Evolutionary conservation across 2,888 invertebrate genomes (phyloP), one percentile per base, ranked within the genome.

Genomic region (Mechanitis messenoides): DNA sequence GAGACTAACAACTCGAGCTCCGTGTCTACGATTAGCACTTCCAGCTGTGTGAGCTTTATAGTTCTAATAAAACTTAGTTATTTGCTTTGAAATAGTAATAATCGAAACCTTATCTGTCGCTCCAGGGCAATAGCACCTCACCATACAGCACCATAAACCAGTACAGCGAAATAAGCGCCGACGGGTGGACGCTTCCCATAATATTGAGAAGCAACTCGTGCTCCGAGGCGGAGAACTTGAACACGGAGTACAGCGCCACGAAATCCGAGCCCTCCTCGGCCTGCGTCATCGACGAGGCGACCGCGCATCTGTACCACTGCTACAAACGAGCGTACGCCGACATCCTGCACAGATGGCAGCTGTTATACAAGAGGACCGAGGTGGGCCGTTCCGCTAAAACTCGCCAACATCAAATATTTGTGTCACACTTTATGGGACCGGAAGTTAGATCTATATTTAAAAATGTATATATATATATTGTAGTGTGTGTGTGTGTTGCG

Each of bases 271-370:
- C 72, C 7, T 70, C 77, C 11, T 74, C 85, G 0, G 81, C 85
- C 1, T 88, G 91, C 53, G 84, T 87, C 12, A 73, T 90, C 1
- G 90, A 90, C 59, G 85, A 87, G 58, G 81, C 86, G 47, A 88
- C 91, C 0, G 85, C 83, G 4, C 89, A 89, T 62, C 84, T 94
- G 38, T 97, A 96, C 75, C 96, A 97, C 79, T 93, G 94, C 67
- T 96, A 95, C 74, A 97, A 97, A 81, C 92, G 94, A 69, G 93
- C 93, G 0, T 98, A 98, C 77, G 97, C 97, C 0, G 97, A 98
- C 77, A 93, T 97, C 35, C 88, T 98, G 54, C 95, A 97, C 74
- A 91, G 95, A 45, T 97, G 97, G 96, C 93, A 94, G 70, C 85
- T 97, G 60, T 87, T 96, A 50, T 94, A 95, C 71, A 93, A 94